Evolutionary conservation across 2,113 vertebrate species (phyloP).

Genomic region (Loxodonta africana): DNA sequence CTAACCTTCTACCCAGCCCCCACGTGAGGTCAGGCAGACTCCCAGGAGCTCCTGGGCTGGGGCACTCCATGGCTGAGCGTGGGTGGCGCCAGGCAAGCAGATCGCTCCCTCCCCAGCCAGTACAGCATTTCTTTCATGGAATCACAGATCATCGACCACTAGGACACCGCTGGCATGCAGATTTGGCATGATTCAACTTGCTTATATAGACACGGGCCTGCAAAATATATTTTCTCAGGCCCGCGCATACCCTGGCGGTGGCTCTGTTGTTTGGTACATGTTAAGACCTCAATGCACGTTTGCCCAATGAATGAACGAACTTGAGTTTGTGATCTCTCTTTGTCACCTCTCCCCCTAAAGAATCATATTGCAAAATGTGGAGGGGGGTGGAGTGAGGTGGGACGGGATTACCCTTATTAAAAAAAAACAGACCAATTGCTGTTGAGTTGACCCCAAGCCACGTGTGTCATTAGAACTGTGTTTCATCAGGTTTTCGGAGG

Average conservation of each 20-base stretch:
- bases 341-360: neutral
- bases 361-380: fast-evolving
- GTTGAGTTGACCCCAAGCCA: no score
- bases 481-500: no score
- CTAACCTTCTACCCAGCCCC: neutral
- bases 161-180: no score
- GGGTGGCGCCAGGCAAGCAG: no score
- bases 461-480: no score
- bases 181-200: neutral
- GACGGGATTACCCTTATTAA: no score
- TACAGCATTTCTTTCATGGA: neutral
- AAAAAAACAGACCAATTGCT: no score
- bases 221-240: neutral
- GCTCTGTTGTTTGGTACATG: no score
- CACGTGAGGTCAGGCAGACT: neutral
- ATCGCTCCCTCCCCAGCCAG: no score
- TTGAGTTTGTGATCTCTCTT: neutral
- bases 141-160: neutral
- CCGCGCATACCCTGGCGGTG: fast-evolving
- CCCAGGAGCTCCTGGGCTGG: neutral
- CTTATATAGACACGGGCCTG: neutral
- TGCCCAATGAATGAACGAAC: neutral
- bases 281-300: neutral
- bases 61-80: neutral
- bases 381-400: neutral